Evolutionary conservation across 2,888 invertebrate genomes (phyloP), one percentile per base, ranked within the genome.

Genomic region (Catotricha subobsoleta): DNA sequence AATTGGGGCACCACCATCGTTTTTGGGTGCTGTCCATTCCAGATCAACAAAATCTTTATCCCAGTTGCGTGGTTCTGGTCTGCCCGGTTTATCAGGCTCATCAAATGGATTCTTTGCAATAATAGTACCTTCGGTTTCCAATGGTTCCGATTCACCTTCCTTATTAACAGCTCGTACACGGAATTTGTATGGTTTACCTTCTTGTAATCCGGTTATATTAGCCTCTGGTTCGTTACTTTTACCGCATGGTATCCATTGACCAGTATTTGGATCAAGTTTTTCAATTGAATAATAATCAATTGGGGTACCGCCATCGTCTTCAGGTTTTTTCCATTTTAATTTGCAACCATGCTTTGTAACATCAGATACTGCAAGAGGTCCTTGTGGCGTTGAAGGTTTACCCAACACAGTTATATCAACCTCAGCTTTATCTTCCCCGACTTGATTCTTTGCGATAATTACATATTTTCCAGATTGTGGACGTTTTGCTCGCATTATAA

Each of bases 21-120:
- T 72, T 51, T 76, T 75, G 21, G 97, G 97, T 46, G 87, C 74
- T 31, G 80, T 71, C 98, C 98, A 98, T 51, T 81, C 80, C 45
- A 98, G 69, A 53, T 94, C 88, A 36, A 94, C 91, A 52, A 92
- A 92, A 66, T 92, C 91, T 51, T 86, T 87, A 64, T 97, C 95
- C 90, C 88, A 95, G 61, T 94, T 86, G 39, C 76, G 80, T 12
- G 82, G 76, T 50, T 87, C 83, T 0, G 91, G 91, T 40, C 84
- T 74, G 2, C 90, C 88, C 2, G 92, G 92, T 57, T 88, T 88
- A 49, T 82, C 81, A 41, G 94, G 91, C 58, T 88, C 88, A 60
- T 92, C 94, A 64, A 86, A 98, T 47, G 97, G 97, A 83, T 98
- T 98, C 66, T 97, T 98, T 43, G 98, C 97, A 52, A 94, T 76